Evolutionary conservation across 2,113 vertebrate species (phyloP).

Genomic region (Hippocampus guttulatus): DNA sequence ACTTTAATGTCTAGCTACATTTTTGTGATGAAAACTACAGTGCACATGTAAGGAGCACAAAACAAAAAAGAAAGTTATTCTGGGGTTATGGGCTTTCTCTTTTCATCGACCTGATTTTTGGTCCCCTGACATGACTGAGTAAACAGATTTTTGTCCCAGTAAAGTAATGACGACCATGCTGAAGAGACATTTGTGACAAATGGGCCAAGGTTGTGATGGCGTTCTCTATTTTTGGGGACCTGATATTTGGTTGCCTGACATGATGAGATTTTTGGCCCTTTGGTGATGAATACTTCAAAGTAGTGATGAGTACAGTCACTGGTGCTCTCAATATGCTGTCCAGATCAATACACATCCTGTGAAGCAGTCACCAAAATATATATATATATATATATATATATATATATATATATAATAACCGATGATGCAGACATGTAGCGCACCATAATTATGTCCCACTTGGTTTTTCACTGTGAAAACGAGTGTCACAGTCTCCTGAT

Average conservation of each 20-base stretch:
- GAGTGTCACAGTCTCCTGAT: conserved; percentile 21
- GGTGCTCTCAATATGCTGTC: conserved; percentile 35
- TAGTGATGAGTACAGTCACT: conserved; percentile 1
- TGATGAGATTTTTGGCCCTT: neutral
- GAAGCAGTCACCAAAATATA: conserved; percentile 11
- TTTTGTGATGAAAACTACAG: too few species aligned
- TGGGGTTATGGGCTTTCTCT: too few species aligned
- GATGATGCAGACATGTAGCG: conserved; percentile 34
- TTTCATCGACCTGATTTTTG: too few species aligned
- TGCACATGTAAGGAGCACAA: too few species aligned
- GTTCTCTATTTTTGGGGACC: neutral
- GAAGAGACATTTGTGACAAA: neutral
- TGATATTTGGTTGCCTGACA: neutral
- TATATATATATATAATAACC: too few species aligned
- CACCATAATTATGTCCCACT: conserved; percentile 35
- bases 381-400: too few species aligned
- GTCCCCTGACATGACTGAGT: too few species aligned
- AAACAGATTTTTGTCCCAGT: too few species aligned
- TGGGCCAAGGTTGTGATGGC: neutral
- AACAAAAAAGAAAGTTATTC: too few species aligned
- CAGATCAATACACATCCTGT: conserved; percentile 34
- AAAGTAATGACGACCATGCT: too few species aligned
- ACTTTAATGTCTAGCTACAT: neutral
- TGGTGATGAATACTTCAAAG: neutral
- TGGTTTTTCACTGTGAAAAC: conserved; percentile 31